Evolutionary conservation across 2,113 vertebrate genomes (phyloP).

Genomic region (Tetraodon nigroviridis): DNA sequence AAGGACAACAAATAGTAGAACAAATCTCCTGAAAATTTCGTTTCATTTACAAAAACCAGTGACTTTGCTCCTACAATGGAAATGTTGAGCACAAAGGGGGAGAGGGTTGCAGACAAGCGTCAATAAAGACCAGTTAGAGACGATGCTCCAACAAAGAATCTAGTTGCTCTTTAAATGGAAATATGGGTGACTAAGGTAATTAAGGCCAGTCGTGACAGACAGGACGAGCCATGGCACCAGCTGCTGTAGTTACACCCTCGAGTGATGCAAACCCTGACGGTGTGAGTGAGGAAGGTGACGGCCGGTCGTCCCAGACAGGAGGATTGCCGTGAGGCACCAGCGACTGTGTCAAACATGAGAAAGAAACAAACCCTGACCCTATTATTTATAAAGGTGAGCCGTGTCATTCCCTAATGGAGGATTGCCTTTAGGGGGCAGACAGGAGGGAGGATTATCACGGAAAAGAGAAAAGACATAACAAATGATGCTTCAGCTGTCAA

Average conservation of each 20-base stretch:
- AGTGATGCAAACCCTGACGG: slow-evolving; percentile 4
- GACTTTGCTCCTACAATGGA: too few species aligned
- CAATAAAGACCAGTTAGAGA: too few species aligned
- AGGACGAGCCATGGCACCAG: too few species aligned
- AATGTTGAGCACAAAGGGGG: too few species aligned
- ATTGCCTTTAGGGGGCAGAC: slow-evolving; percentile 54
- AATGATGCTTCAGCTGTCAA: slow-evolving; percentile 73
- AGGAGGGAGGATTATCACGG: slow-evolving; percentile 60
- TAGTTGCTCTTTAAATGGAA: too few species aligned
- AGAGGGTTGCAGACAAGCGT: too few species aligned
- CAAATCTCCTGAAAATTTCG: too few species aligned
- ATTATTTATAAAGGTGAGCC: slow-evolving; percentile 71
- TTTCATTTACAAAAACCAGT: too few species aligned
- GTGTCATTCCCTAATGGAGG: slow-evolving; percentile 64
- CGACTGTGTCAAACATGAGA: slow-evolving; percentile 42
- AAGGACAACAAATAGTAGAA: too few species aligned
- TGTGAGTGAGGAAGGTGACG: slow-evolving; percentile 69
- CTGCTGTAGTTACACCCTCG: slow-evolving; percentile 31
- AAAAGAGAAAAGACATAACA: slow-evolving; percentile 51
- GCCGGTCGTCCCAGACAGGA: slow-evolving; percentile 71
- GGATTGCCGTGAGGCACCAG: slow-evolving; percentile 59
- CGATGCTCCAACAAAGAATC: too few species aligned
- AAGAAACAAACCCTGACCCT: slow-evolving; percentile 59
- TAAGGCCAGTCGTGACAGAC: too few species aligned
- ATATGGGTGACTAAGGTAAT: too few species aligned